Conservation (phyloP, 2,888 invertebrate genomes). For the Theodoxus fluviatilis region DNA sequence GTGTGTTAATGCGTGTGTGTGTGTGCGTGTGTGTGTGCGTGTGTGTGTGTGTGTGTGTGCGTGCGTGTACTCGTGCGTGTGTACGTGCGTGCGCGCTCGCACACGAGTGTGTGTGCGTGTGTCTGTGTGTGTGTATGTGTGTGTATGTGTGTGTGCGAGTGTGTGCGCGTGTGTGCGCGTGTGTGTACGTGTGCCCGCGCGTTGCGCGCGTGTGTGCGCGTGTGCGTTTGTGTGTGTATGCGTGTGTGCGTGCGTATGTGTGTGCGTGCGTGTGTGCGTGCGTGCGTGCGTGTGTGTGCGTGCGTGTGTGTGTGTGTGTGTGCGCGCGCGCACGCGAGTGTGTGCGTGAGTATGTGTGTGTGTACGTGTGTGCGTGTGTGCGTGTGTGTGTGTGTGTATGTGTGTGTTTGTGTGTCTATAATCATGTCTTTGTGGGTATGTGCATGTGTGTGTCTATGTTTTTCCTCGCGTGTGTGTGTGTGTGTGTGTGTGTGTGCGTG, state of each 20-base stretch:
- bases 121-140: conserved; percentile 5
- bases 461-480: conserved; percentile 14
- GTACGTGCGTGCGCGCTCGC: neutral
- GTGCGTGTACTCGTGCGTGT: neutral
- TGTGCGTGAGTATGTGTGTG: conserved; percentile 3
- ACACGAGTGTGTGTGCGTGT: neutral
- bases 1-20: neutral
- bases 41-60: conserved; percentile 1
- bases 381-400: neutral
- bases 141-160: too few relatives aligned
- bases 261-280: conserved; percentile 17
- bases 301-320: conserved; percentile 5
- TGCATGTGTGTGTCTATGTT: conserved; percentile 15
- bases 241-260: conserved; percentile 17
- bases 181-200: neutral
- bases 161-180: too few relatives aligned
- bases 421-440: conserved; percentile 14
- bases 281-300: conserved; percentile 17
- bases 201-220: conserved; percentile 6
- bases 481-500: neutral
- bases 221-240: neutral
- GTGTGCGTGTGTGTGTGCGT: conserved; percentile 10
- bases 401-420: too few relatives aligned
- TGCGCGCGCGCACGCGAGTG: neutral
- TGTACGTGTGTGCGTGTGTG: neutral